A percentile compares a stretch with the other conserved stretches of the same genome.
phyloP scores from a whole-genome alignment of 2,113 vertebrate genomes.

The Phaethon lepturus region DNA sequence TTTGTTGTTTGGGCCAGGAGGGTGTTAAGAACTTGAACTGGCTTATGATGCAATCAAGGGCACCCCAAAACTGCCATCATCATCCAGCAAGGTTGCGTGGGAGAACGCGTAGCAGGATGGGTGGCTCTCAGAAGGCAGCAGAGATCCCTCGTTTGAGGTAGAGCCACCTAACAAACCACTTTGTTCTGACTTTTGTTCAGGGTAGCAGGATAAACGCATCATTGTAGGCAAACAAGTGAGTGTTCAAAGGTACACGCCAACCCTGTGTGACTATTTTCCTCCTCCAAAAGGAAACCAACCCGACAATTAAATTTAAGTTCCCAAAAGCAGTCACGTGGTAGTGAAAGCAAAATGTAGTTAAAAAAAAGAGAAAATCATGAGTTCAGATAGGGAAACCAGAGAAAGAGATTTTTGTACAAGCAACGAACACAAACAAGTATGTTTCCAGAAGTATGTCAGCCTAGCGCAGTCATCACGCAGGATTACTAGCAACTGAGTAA shows the following conservation, averaged over 20 bases:
- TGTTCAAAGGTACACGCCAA: not conserved
- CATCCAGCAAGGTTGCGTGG: not conserved
- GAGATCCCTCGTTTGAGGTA: not conserved
- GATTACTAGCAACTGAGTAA: not conserved
- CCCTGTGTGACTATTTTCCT: not conserved
- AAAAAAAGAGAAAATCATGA: not conserved
- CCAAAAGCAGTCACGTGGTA: not conserved
- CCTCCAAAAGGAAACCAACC: not conserved
- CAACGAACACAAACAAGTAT: not conserved
- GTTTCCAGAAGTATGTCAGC: not conserved
- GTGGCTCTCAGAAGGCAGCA: not conserved
- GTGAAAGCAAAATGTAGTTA: not conserved
- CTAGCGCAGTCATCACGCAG: not conserved
- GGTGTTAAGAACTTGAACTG: not conserved
- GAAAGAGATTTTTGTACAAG: not conserved
- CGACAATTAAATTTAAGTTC: not conserved
- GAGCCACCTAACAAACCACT: not conserved
- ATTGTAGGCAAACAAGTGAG: not conserved
- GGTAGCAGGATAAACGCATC: not conserved
- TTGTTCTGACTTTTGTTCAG: not conserved
- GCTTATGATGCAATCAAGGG: not conserved
- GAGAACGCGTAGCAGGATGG: not conserved
- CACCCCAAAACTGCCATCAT: not conserved
- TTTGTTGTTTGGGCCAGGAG: not conserved
- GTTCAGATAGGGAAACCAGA: not conserved